A percentile compares a stretch with the other conserved stretches of the same genome.
Evolutionary conservation across 1,140 invertebrate genomes (phyloP).

Genomic region (Chironomus tepperi): DNA sequence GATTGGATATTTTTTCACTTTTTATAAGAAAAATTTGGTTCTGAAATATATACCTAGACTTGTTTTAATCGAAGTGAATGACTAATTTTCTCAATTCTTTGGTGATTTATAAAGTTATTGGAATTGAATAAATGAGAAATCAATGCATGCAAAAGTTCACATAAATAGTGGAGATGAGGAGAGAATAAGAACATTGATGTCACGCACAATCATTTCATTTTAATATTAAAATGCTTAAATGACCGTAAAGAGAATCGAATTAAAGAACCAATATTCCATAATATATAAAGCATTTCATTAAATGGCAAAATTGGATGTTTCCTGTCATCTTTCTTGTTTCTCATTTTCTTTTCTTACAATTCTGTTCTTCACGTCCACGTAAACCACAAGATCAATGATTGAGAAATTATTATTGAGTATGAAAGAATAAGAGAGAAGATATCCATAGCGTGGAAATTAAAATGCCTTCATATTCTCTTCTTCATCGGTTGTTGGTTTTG

Average conservation of each 20-base stretch:
- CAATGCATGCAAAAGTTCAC: too few species aligned
- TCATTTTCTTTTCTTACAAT: neutral
- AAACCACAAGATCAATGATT: neutral
- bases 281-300: neutral
- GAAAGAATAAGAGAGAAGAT: neutral
- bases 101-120: too few species aligned
- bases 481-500: too few species aligned
- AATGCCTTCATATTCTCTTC: too few species aligned
- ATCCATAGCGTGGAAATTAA: neutral
- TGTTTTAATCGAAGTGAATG: too few species aligned
- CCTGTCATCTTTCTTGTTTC: neutral
- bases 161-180: too few species aligned
- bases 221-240: neutral
- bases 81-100: too few species aligned
- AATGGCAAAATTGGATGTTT: slow-evolving; percentile 19
- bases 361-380: slow-evolving; percentile 1
- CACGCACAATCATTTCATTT: slow-evolving; percentile 6
- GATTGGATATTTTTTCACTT: too few species aligned
- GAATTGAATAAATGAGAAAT: too few species aligned
- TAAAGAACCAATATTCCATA: slow-evolving; percentile 10
- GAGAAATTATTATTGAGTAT: neutral
- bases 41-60: too few species aligned
- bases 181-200: neutral
- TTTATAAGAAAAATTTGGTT: too few species aligned
- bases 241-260: slow-evolving; percentile 1